Conservation (phyloP, 2,888 invertebrate species). For the Perithous albicinctus region DNA sequence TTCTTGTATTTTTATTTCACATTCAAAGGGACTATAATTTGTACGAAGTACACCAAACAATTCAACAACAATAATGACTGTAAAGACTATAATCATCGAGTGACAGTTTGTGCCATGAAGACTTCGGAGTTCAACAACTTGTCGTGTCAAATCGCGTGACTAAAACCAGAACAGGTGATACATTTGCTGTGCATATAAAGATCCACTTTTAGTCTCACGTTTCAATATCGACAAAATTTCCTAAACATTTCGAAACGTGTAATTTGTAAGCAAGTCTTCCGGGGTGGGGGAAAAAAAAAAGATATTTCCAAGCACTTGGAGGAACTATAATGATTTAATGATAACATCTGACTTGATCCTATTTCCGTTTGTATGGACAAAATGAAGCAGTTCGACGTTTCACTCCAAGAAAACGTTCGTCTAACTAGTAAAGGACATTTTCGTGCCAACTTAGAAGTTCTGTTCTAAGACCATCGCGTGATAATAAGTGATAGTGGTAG, state of each 20-base stretch:
- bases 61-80: not conserved
- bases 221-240: conserved; percentile 8
- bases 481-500: not conserved
- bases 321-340: conserved; percentile 38
- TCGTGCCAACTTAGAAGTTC: not conserved
- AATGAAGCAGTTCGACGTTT: not conserved
- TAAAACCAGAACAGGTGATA: not conserved
- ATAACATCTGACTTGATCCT: not conserved
- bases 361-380: not conserved
- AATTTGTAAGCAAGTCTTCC: conserved; percentile 30
- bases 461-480: not conserved
- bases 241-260: conserved; percentile 21
- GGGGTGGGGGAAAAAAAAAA: too few species aligned
- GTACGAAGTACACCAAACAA: not conserved
- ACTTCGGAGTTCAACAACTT: not conserved
- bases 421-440: not conserved
- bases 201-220: not conserved
- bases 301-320: not conserved
- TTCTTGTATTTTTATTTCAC: not conserved
- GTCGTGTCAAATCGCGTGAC: not conserved
- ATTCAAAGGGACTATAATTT: not conserved
- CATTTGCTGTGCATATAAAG: not conserved
- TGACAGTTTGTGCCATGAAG: not conserved
- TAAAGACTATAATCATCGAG: not conserved
- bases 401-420: not conserved